Base-by-base conservation (phyloP, 2,797 vertebrate genomes). In the Anniella stebbinsi region DNA sequence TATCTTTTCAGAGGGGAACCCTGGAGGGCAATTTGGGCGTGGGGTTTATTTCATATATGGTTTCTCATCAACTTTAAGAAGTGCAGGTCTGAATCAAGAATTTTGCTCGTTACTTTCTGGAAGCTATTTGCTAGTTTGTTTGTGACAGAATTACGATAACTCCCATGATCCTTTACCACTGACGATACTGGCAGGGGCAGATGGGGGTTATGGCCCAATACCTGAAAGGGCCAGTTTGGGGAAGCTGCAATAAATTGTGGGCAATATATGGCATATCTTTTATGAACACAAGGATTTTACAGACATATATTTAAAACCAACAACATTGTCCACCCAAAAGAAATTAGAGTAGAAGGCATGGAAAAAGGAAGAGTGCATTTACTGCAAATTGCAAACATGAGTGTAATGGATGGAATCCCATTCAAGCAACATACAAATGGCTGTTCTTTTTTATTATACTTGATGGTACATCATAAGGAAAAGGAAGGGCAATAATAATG, bases 371-470 rank as follows among this genome's bases (percentile, higher is more conserved):
- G 36, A 33, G 57, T 54, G n/a, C 25, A 54, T 87, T 87, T 82
- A 66, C n/a, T 90, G 25, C 9, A 73, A 76, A 75, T 67, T 82
- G 77, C 82, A 82, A 75, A 81, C 33, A 87, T 41, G 78, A 66
- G 41, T 76, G 38, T 9, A 78, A 86, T 82, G 36, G 36, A 67
- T 67, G 23, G 45, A 70, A 70, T 11, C 11, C 17, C 25, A 33
- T 69, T 84, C 25, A 67, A 48, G 17, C 18, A 87, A n/a, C 15
- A 45, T n/a, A 66, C 28, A 76, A 41, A 30, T 41, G 38, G 66
- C 48, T 36, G 41, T 67, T 81, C 9, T 90, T 3, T 45, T 45
- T 75, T 63, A 57, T 67, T 82, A 73, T 76, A 82, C 28, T 73
- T 66, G n/a, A 54, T 87, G 17, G n/a, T 33, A 75, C n/a, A 86